These are phyloP conservation scores for Mactromeris polynyma DNA, from an alignment of 2,888 invertebrate genomes.

Conservation along the genomic window DNA sequence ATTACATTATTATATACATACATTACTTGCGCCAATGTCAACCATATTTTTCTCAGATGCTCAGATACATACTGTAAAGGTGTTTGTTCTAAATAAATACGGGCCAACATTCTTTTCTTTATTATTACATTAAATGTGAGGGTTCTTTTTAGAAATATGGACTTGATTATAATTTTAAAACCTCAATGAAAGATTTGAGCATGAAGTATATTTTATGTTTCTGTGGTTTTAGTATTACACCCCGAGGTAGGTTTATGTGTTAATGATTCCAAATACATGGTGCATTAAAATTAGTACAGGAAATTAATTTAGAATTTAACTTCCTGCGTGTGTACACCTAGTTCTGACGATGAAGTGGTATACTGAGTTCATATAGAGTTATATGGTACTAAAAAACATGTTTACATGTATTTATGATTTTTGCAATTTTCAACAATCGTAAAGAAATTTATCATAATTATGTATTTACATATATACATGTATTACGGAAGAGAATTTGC, in stretches of 20 bases:
- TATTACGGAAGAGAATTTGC: no score
- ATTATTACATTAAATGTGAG: background rate
- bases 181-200: conserved; percentile 2
- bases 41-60: background rate
- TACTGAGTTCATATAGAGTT: background rate
- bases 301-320: background rate
- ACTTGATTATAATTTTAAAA: background rate
- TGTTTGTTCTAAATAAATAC: background rate
- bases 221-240: background rate
- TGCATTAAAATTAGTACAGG: background rate
- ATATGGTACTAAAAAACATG: background rate
- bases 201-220: background rate
- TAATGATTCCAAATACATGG: background rate
- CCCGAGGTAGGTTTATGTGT: background rate
- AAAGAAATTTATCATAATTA: no score
- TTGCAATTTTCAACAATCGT: background rate
- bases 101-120: background rate
- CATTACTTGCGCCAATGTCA: background rate
- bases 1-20: background rate
- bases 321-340: background rate
- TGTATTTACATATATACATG: no score
- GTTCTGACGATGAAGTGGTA: background rate
- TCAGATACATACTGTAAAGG: background rate
- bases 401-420: background rate
- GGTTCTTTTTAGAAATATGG: background rate